Base-by-base conservation (phyloP, 1,140 invertebrate species). In the Samia ricini region DNA sequence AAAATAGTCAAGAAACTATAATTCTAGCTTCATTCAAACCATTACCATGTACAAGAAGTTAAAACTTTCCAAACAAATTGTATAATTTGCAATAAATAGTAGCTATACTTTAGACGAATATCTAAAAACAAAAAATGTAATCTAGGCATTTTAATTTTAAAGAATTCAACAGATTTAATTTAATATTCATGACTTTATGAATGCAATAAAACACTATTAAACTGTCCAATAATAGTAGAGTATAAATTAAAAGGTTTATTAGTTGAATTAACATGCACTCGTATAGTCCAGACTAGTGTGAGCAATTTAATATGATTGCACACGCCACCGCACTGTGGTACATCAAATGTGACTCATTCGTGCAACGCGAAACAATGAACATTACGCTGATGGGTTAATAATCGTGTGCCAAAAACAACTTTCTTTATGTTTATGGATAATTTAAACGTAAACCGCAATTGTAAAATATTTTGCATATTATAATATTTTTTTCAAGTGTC, bases 201-300 rank as follows among this genome's bases (percentile, higher is more conserved):
- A 42, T 15, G 33, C 12, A 12, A 42, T 42, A 42, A 15, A 12
- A 15, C 33, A 42, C 33, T 12, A 42, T 15, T 15, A 42, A 36
- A 36, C 12, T 36, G 33, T 36, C 5, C 33, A 42, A 36, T 36
- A 10, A 2, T 42, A 42, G 4, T 26, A 26, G 4, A 26, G 26
- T 4, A 4, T 26, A 26, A 42, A 15, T 42, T 42, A 42, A 42
- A 42, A 42, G 33, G 12, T 15, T 42, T 42, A 42, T 42, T 15
- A 42, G 10, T 10, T 36, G 33, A 36, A 42, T 42, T 42, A 42
- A 42, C 33, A 15, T 64, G 63, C 23, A 60, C 29, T 63, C 26
- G 63, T 26, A 29, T 60, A 56, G 51, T 48, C 24, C 26, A 33
- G 55, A 51, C 29, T 58, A 58, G 55, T 48, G 23, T 19, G 57